Evolutionary conservation across 2,888 invertebrate genomes (phyloP).

Genomic region (Agrypnus murinus): DNA sequence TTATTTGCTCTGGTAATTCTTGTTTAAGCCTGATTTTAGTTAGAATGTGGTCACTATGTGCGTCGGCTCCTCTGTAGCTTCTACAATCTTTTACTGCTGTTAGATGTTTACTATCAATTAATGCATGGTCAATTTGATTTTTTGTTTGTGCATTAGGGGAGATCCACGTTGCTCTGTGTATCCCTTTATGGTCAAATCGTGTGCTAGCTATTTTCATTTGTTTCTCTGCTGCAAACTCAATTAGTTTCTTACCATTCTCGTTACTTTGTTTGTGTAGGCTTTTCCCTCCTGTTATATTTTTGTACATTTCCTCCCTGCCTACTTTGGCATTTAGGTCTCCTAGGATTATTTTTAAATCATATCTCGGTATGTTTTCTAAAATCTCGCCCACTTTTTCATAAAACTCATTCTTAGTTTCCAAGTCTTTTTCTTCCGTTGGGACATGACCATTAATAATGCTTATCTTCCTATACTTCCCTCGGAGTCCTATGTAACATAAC

Average conservation of each 20-base stretch:
- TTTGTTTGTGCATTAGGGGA: conserved; percentile 38
- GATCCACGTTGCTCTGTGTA: conserved; percentile 32
- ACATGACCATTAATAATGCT: background rate
- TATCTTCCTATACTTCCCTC: background rate
- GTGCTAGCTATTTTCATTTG: conserved; percentile 10
- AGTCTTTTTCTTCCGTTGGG: too few relatives aligned
- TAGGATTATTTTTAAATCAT: conserved; percentile 11
- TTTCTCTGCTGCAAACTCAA: conserved; percentile 3
- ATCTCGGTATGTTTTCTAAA: background rate
- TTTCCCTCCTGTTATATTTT: conserved; percentile 17
- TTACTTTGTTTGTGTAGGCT: conserved; percentile 15
- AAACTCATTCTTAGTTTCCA: too few relatives aligned
- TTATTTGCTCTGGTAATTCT: too few relatives aligned
- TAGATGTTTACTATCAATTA: conserved; percentile 24
- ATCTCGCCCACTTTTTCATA: too few relatives aligned
- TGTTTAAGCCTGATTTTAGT: background rate
- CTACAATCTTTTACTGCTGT: conserved; percentile 26
- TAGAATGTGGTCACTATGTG: too few relatives aligned
- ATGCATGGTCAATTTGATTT: conserved; percentile 35
- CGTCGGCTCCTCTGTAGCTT: conserved; percentile 21
- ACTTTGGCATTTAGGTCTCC: too few relatives aligned
- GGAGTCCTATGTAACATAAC: conserved; percentile 9
- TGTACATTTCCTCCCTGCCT: too few relatives aligned
- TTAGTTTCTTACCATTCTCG: conserved; percentile 8
- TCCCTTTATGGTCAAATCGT: conserved; percentile 10